Evolutionary conservation across 2,888 invertebrate genomes (phyloP).

Genomic region (Epistrophe grossulariae): DNA sequence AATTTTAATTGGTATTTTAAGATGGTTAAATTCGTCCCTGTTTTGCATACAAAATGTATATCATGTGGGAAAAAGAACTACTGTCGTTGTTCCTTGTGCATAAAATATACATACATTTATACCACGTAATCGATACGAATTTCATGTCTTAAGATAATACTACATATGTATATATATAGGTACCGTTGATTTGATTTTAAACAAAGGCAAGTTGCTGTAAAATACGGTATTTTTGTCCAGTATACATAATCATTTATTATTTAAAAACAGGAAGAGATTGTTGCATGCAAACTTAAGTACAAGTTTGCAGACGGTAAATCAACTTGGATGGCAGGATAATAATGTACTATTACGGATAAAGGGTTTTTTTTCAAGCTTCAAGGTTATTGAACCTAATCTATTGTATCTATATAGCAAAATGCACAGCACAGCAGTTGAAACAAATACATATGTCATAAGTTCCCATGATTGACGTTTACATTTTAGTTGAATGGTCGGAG

Average conservation of each 20-base stretch:
- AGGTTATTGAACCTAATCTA: constrained; percentile 54
- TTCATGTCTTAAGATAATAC: constrained; percentile 35
- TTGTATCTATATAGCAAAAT: background rate
- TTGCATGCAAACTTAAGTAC: constrained; percentile 64
- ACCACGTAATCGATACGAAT: constrained; percentile 61
- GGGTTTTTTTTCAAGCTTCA: background rate
- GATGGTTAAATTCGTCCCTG: constrained; percentile 4
- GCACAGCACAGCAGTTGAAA: constrained; percentile 10
- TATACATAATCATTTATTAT: constrained; percentile 52
- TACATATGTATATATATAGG: background rate
- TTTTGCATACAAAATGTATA: constrained; percentile 5
- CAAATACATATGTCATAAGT: constrained; percentile 48
- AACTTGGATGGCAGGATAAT: constrained; percentile 54
- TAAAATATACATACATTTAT: background rate
- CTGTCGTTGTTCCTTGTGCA: constrained; percentile 19
- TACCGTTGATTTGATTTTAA: constrained; percentile 56
- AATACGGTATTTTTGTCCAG: constrained; percentile 36
- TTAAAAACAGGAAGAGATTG: constrained; percentile 65
- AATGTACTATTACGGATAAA: constrained; percentile 23
- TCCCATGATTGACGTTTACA: constrained; percentile 58
- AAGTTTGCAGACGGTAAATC: constrained; percentile 65
- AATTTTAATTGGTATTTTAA: background rate
- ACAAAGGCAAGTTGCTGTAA: constrained; percentile 41
- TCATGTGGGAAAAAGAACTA: constrained; percentile 36
- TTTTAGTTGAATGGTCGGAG: constrained; percentile 27